phyloP scores from a whole-genome alignment of 2,888 invertebrate genomes.

The Parochlus steinenii region DNA sequence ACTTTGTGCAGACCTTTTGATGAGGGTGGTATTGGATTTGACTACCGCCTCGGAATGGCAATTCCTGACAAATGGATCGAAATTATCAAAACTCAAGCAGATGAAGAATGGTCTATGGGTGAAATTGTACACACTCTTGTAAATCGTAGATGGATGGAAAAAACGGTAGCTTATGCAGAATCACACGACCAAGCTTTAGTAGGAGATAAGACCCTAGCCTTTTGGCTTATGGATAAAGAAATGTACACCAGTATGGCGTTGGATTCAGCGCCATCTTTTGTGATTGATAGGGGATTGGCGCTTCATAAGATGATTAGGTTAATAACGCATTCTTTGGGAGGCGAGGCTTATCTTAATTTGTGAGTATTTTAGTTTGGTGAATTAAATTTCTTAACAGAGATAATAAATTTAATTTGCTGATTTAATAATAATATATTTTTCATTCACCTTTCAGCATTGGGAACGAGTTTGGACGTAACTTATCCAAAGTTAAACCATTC shows the following conservation, averaged over 20 bases:
- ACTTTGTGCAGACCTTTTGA: conserved; percentile 79
- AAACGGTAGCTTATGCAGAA: conserved; percentile 94
- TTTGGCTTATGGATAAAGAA: conserved; percentile 99
- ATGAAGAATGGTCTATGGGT: conserved; percentile 90
- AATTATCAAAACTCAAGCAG: conserved; percentile 58
- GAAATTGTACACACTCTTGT: conserved; percentile 83
- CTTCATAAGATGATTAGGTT: conserved; percentile 95
- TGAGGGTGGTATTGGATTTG: conserved; percentile 94
- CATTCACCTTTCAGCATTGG: too few relatives aligned
- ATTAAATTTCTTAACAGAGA: too few relatives aligned
- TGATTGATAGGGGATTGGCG: conserved; percentile 86
- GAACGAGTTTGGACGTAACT: conserved; percentile 99
- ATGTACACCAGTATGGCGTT: conserved; percentile 95
- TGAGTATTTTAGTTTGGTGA: too few relatives aligned
- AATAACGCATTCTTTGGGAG: conserved; percentile 84
- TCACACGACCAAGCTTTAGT: conserved; percentile 97
- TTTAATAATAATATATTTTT: too few relatives aligned
- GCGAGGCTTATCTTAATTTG: conserved; percentile 98
- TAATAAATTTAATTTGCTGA: too few relatives aligned
- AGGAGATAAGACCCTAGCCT: conserved; percentile 97
- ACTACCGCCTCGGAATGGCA: conserved; percentile 97
- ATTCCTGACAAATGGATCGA: conserved; percentile 99
- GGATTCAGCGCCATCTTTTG: conserved; percentile 43
- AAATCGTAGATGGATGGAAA: conserved; percentile 91
- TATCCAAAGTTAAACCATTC: too few relatives aligned